phyloP scores from a whole-genome alignment of 2,888 invertebrate species.

The Metopia argyrocephala region DNA sequence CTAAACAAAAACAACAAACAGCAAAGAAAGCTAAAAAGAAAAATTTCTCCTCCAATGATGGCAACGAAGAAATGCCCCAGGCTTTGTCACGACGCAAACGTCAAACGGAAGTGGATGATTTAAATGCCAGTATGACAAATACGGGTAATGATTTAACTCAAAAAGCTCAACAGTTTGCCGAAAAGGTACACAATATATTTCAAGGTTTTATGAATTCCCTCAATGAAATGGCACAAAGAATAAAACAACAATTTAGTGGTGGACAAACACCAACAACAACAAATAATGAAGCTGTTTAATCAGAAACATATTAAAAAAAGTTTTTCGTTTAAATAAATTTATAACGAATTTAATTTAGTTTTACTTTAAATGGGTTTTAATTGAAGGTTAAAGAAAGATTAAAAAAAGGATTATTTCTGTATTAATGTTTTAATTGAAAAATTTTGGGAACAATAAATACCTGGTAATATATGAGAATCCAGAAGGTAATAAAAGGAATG shows the following conservation, averaged over 20 bases:
- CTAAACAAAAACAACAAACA: constrained; percentile 50
- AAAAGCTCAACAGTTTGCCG: constrained; percentile 43
- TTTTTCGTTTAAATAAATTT: no score
- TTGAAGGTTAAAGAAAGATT: no score
- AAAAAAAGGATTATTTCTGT: no score
- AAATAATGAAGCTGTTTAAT: no score
- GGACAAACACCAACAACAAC: constrained; percentile 10
- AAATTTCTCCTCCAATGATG: constrained; percentile 13
- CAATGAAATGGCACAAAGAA: constrained; percentile 63
- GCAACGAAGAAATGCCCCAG: background rate
- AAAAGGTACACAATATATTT: constrained; percentile 66
- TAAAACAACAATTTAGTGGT: constrained; percentile 65
- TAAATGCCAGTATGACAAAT: constrained; percentile 20
- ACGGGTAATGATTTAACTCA: constrained; percentile 14
- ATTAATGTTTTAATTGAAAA: no score
- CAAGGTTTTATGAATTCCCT: constrained; percentile 66
- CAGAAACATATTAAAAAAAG: no score
- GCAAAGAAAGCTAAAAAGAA: constrained; percentile 58
- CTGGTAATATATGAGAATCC: no score
- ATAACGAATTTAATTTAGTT: no score
- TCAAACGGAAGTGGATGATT: constrained; percentile 61
- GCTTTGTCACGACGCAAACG: constrained; percentile 62
- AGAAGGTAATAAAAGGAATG: no score
- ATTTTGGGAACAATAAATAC: no score
- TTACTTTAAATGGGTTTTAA: no score